Evolutionary conservation across 2,888 invertebrate species (phyloP).

Genomic region (Heliconius hortense): DNA sequence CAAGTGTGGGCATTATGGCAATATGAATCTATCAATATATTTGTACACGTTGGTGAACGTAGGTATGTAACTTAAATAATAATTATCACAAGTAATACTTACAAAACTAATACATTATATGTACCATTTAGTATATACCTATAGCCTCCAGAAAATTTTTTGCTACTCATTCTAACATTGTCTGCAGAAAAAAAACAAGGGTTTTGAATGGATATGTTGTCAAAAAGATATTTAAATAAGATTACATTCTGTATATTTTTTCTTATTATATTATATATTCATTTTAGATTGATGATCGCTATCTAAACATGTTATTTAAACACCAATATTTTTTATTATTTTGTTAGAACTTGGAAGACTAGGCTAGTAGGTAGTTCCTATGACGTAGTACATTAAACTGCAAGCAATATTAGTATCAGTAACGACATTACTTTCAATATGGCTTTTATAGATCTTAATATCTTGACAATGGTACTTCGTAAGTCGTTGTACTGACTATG

Average conservation of each 20-base stretch:
- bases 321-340: not conserved
- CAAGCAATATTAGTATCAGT: conserved; percentile 11
- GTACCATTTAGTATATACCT: conserved; percentile 8
- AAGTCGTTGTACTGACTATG: conserved; percentile 8
- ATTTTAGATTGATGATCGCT: too few species aligned
- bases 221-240: not conserved
- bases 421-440: not conserved
- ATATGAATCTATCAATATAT: not conserved
- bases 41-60: not conserved
- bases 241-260: not conserved
- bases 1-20: not conserved
- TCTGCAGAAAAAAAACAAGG: not conserved
- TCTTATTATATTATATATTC: not conserved
- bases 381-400: not conserved
- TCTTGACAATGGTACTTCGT: not conserved
- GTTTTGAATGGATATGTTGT: not conserved
- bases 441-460: not conserved
- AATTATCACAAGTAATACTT: conserved; percentile 42
- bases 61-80: conserved; percentile 20
- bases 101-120: conserved; percentile 23
- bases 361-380: not conserved
- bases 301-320: too few species aligned
- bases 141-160: conserved; percentile 27
- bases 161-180: conserved; percentile 21
- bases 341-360: not conserved